A percentile compares a stretch with the other conserved stretches of the same genome.
These are phyloP conservation scores for Mactromeris polynyma DNA, from an alignment of 2,888 invertebrate species.

Conservation along the genomic window DNA sequence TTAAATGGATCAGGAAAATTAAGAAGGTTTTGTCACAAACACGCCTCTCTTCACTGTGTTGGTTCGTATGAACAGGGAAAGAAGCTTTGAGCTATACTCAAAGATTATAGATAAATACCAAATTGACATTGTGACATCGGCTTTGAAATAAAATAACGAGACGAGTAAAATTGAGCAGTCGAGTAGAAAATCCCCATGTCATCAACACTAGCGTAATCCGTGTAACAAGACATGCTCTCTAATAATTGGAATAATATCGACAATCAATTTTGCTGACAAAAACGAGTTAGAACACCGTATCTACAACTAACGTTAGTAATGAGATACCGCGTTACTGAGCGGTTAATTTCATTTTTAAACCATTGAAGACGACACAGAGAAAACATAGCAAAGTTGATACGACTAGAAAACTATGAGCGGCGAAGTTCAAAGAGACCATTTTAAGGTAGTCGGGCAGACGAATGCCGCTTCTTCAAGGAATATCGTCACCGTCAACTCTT, in stretches of 20 bases:
- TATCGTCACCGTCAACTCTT: constrained; percentile 22
- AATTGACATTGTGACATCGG: constrained; percentile 12
- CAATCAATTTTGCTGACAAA: neutral
- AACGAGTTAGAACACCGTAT: neutral
- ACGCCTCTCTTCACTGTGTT: neutral
- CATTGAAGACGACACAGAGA: neutral
- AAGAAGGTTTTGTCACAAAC: neutral
- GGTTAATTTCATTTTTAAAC: neutral
- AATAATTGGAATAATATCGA: constrained; percentile 1
- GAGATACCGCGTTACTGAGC: neutral
- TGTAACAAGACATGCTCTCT: neutral
- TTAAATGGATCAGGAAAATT: neutral
- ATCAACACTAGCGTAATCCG: neutral
- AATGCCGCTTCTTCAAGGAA: neutral
- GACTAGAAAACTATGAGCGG: constrained; percentile 2
- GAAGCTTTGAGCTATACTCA: neutral
- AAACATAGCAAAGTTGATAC: constrained; percentile 27
- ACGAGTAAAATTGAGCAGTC: constrained; percentile 23
- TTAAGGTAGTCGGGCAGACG: constrained; percentile 42
- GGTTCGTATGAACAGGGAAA: neutral
- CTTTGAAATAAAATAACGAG: constrained; percentile 21
- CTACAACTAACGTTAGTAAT: neutral
- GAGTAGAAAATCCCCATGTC: constrained; percentile 9
- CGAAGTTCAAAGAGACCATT: constrained; percentile 38
- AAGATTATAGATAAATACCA: neutral